phyloP scores from a whole-genome alignment of 2,113 vertebrate species.

The Tupaia chinensis region DNA sequence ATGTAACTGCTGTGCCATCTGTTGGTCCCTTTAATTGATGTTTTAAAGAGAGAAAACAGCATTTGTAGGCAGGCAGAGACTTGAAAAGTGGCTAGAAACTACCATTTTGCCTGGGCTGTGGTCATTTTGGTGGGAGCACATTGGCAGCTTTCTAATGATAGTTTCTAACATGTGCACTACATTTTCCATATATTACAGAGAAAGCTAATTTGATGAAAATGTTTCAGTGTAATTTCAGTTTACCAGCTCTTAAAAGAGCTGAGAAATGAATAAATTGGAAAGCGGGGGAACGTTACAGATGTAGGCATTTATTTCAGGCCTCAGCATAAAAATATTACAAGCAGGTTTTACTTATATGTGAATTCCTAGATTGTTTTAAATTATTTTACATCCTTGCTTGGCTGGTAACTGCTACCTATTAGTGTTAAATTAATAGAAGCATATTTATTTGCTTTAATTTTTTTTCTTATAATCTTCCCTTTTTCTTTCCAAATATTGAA shows the following conservation, averaged over 20 bases:
- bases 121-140: not conserved
- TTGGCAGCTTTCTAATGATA: not conserved
- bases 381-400: constrained; percentile 50
- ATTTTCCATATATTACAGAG: not conserved
- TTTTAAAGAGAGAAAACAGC: constrained; percentile 3
- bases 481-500: constrained; percentile 33
- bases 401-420: constrained; percentile 25
- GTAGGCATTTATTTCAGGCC: constrained; percentile 45
- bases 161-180: not conserved
- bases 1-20: too few species aligned
- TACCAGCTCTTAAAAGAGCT: constrained; percentile 47
- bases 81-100: not conserved
- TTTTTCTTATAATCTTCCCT: constrained; percentile 23
- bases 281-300: not conserved
- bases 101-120: not conserved
- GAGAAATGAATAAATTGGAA: constrained; percentile 19
- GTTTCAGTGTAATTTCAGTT: not conserved
- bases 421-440: constrained; percentile 30
- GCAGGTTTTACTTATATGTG: constrained; percentile 32
- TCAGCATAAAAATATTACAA: constrained; percentile 60
- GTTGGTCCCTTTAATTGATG: not conserved
- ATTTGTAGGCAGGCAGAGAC: not conserved
- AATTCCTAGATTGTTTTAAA: constrained; percentile 59
- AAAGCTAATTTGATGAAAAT: not conserved
- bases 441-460: constrained; percentile 33